Percentiles rank a stretch among this genome's conserved stretches.
Conservation (phyloP, 1,140 invertebrate genomes). For the Zaprionus africanus region DNA sequence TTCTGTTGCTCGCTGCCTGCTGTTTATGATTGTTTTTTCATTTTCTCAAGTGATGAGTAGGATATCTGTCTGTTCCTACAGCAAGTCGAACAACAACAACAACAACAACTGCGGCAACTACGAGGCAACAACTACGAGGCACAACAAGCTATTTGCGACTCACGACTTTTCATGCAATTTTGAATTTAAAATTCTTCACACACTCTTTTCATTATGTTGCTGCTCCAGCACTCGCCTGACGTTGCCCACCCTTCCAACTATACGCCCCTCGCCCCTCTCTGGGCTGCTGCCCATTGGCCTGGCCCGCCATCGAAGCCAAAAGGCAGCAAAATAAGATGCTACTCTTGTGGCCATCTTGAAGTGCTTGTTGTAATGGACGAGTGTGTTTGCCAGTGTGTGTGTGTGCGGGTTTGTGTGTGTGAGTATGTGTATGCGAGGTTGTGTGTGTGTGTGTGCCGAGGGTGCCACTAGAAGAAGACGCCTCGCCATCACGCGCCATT, state of each 20-base stretch:
- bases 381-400: constrained; percentile 25
- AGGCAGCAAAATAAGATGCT: constrained; percentile 75
- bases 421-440: constrained; percentile 15
- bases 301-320: constrained; percentile 74
- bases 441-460: constrained; percentile 26
- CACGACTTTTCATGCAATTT: constrained; percentile 83
- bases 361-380: constrained; percentile 72
- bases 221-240: constrained; percentile 50
- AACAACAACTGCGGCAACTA: constrained; percentile 31
- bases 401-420: constrained; percentile 13
- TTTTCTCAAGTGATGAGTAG: constrained; percentile 83
- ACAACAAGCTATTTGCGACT: constrained; percentile 82
- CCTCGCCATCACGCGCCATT: constrained; percentile 74
- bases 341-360: constrained; percentile 81
- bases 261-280: background rate
- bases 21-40: constrained; percentile 82
- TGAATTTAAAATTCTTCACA: constrained; percentile 83
- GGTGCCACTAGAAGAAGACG: constrained; percentile 58
- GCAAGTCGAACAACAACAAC: constrained; percentile 35
- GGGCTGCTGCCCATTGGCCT: constrained; percentile 52
- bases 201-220: constrained; percentile 82
- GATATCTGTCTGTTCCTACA: constrained; percentile 71
- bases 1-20: constrained; percentile 59
- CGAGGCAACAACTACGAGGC: constrained; percentile 32
- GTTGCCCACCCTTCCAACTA: background rate